phyloP scores from a whole-genome alignment of 2,888 invertebrate species.

The Baronia brevicornis region DNA sequence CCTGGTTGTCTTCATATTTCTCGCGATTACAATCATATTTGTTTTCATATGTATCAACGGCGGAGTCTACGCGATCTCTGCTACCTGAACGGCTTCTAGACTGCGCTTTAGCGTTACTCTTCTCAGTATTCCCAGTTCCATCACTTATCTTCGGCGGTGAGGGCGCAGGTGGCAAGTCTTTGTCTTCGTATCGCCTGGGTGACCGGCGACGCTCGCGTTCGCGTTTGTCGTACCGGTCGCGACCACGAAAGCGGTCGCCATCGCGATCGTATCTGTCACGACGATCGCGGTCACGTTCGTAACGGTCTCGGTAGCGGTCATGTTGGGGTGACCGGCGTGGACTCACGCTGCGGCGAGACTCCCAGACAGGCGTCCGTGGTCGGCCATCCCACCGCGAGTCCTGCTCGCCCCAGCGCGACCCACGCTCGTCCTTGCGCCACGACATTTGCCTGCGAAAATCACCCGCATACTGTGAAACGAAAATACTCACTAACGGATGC shows the following conservation, averaged over 20 bases:
- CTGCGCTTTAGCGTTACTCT: constrained; percentile 23
- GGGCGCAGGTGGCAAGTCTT: constrained; percentile 45
- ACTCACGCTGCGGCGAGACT: constrained; percentile 43
- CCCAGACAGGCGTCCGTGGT: constrained; percentile 53
- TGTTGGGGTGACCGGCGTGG: constrained; percentile 29
- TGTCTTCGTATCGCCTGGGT: constrained; percentile 27
- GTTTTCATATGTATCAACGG: constrained; percentile 24
- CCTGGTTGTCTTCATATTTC: constrained; percentile 33
- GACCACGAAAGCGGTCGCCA: constrained; percentile 29
- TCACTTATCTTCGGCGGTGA: constrained; percentile 52
- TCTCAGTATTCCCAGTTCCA: constrained; percentile 22
- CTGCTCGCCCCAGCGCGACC: constrained; percentile 47
- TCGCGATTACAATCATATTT: constrained; percentile 29
- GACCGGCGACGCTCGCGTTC: constrained; percentile 29
- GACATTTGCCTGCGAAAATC: constrained; percentile 70
- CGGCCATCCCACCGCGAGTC: constrained; percentile 28
- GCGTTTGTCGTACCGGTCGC: constrained; percentile 31
- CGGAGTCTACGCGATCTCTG: constrained; percentile 30
- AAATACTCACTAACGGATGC: constrained; percentile 41
- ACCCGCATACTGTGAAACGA: constrained; percentile 46
- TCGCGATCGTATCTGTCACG: constrained; percentile 28
- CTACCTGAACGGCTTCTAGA: constrained; percentile 39
- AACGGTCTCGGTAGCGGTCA: constrained; percentile 31
- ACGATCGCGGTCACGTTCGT: constrained; percentile 32
- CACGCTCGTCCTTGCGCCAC: constrained; percentile 59